Evolutionary conservation across 2,888 invertebrate species (phyloP).

Genomic region (Exephanes ischioxanthus): DNA sequence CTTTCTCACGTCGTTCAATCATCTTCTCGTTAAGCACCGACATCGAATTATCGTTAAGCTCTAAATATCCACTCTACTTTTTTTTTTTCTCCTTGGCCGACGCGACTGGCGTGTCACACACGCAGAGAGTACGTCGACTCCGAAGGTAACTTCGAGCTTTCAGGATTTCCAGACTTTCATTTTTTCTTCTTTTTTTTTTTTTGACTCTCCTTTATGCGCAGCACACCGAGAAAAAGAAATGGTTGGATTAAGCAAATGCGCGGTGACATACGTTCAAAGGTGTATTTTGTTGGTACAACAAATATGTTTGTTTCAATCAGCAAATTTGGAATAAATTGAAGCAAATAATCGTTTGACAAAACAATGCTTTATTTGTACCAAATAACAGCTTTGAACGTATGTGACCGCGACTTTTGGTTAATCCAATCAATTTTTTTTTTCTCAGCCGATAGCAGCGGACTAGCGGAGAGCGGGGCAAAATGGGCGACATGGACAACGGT

Average conservation of each 20-base stretch:
- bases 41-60: constrained; percentile 65
- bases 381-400: too few relatives aligned
- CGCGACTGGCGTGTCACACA: not conserved
- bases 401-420: too few relatives aligned
- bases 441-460: not conserved
- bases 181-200: not conserved
- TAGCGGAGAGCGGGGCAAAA: not conserved
- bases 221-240: too few relatives aligned
- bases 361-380: too few relatives aligned
- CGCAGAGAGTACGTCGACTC: constrained; percentile 1
- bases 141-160: not conserved
- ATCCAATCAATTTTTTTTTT: too few relatives aligned
- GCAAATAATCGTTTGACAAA: too few relatives aligned
- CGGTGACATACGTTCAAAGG: too few relatives aligned
- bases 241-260: too few relatives aligned
- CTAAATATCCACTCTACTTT: constrained; percentile 24
- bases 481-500: not conserved
- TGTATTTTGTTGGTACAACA: too few relatives aligned
- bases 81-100: constrained; percentile 1
- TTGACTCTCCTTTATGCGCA: not conserved
- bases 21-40: constrained; percentile 67
- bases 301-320: too few relatives aligned
- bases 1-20: constrained; percentile 44
- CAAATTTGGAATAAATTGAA: too few relatives aligned
- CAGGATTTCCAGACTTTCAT: not conserved